Percentiles rank a stretch among this genome's conserved stretches.
phyloP scores from a whole-genome alignment of 1,140 invertebrate species.

The Lamellibrachia luymesi region DNA sequence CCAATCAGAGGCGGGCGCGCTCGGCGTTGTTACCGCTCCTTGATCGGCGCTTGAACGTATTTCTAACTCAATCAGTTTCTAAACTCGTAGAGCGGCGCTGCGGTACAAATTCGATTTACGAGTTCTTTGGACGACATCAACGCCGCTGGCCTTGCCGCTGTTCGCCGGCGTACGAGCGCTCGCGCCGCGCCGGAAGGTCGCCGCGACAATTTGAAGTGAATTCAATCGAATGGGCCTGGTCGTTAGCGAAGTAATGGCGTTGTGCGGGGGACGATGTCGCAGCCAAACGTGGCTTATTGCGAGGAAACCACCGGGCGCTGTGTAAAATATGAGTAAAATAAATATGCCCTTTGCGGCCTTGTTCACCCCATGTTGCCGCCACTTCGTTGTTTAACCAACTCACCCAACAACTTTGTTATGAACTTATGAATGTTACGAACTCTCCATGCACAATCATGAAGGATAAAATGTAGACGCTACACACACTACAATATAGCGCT shows the following conservation, averaged over 20 bases:
- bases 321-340: too few species aligned
- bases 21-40: background rate
- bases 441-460: too few species aligned
- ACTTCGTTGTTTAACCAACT: too few species aligned
- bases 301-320: background rate
- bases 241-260: background rate
- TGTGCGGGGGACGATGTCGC: background rate
- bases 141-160: background rate
- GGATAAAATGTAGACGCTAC: too few species aligned
- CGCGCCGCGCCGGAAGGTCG: background rate
- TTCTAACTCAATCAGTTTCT: conserved; percentile 5
- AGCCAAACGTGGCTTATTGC: background rate
- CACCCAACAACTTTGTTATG: too few species aligned
- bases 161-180: background rate
- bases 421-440: too few species aligned
- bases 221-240: background rate
- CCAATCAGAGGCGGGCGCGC: background rate
- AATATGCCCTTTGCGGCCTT: too few species aligned
- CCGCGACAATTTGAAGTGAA: background rate
- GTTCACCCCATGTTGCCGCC: too few species aligned
- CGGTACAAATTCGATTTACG: background rate
- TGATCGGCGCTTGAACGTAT: conserved; percentile 3
- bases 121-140: background rate
- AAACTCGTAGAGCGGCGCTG: conserved; percentile 2
- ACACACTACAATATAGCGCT: too few species aligned